Evolutionary conservation across 2,113 vertebrate species (phyloP), one percentile per base, ranked within the genome.

Genomic region (Ceyx margarethae): DNA sequence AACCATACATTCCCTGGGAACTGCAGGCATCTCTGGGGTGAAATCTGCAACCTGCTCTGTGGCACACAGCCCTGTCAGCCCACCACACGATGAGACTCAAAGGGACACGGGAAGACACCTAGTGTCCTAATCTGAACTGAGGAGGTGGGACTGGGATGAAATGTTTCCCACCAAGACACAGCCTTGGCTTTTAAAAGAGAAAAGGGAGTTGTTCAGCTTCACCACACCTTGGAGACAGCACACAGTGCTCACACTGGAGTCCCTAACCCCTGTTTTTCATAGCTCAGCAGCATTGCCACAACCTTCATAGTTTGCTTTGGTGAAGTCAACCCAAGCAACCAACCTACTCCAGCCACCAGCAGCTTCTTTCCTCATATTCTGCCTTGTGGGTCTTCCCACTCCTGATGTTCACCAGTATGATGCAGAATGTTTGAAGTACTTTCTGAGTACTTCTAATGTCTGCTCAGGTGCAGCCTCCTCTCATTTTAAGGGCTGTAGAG

Each of bases 391-490:
- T 83, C 94, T 86, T 13, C 45, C 93, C 42, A 94, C 81, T 79
- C 60, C 42, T 53, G 25, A 40, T 68, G 9, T 29, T 74, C 25
- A 40, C 18, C 60, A 84, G 58, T 61, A 57, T 1, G 2, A 66
- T 21, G 19, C 11, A 91, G 62, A 19, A 18, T 48, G 74, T 72
- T 46, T 12, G 37, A 81, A 62, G 61, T 81, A 48, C 5, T 90
- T 93, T 61, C 94, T 72, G 37, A 37, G n/a, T 10, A 21, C 8
- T 73, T 48, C 86, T 88, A 46, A 97, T 89, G 60, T 94, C 95
- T 10, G 92, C 87, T 42, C 83, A 95, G 66, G 95, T 81, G 48
- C 97, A 98, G n/a, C 45, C 73, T 75, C 97, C 97, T 98, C 81
- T 98, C 81, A 61, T 42, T 50, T 71, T 35, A 83, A 77, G 20